These are phyloP conservation scores for Trichosurus vulpecula DNA, from an alignment of 2,797 vertebrate genomes.

Conservation along the genomic window DNA sequence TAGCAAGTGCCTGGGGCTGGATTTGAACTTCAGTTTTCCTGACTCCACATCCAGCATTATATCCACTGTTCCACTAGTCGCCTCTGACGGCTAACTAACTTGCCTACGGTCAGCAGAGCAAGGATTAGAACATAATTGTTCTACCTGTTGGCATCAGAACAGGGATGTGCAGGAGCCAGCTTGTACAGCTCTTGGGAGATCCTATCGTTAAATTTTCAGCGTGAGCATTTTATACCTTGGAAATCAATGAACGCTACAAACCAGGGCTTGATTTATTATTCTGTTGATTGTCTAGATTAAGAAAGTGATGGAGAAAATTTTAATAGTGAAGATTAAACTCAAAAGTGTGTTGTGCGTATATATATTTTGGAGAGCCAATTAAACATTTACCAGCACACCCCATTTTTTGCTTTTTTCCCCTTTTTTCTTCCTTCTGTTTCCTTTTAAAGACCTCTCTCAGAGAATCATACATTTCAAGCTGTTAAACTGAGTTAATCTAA, in stretches of 20 bases:
- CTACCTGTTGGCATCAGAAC: neutral
- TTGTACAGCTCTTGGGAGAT: neutral
- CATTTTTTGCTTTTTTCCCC: no score
- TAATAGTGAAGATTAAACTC: neutral
- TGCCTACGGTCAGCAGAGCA: neutral
- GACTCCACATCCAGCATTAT: neutral
- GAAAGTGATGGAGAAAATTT: neutral
- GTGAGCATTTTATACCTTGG: neutral
- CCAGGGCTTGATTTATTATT: neutral
- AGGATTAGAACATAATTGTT: neutral
- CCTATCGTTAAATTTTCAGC: neutral
- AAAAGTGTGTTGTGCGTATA: neutral
- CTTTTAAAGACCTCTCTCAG: neutral
- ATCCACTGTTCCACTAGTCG: neutral
- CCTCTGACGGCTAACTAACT: neutral
- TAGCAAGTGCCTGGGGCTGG: neutral
- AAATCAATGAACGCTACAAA: neutral
- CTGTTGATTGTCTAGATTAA: neutral
- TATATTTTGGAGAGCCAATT: no score
- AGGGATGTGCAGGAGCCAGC: neutral
- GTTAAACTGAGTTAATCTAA: neutral
- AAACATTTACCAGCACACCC: neutral
- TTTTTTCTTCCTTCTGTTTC: neutral
- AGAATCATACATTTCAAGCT: neutral
- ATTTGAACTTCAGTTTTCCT: neutral